Evolutionary conservation across 1,140 invertebrate genomes (phyloP).

Genomic region (Stegodyphus mimosarum): DNA sequence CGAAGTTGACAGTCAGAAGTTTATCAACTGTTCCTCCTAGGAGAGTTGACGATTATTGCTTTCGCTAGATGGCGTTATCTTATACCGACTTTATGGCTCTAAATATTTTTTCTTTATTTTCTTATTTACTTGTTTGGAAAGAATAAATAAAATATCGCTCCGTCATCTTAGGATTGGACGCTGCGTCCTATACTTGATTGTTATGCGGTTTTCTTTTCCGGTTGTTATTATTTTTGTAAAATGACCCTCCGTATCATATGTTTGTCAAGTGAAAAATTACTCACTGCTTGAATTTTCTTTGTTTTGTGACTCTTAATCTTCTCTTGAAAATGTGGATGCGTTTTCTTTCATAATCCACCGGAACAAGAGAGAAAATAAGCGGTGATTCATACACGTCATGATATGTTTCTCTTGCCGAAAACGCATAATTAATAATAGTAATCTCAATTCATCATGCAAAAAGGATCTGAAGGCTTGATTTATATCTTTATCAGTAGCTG

Average conservation of each 20-base stretch:
- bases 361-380: too few species aligned
- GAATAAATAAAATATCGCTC: conserved; percentile 58
- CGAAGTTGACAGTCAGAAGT: conserved; percentile 53
- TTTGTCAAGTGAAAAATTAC: background rate
- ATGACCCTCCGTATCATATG: conserved; percentile 3
- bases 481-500: too few species aligned
- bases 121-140: conserved; percentile 6
- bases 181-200: conserved; percentile 10
- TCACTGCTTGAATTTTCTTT: too few species aligned
- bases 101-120: background rate
- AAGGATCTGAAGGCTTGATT: too few species aligned
- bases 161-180: conserved; percentile 32
- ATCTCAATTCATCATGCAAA: too few species aligned
- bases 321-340: too few species aligned
- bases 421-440: too few species aligned
- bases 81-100: conserved; percentile 17
- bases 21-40: conserved; percentile 37
- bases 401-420: too few species aligned
- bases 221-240: conserved; percentile 43
- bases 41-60: conserved; percentile 47
- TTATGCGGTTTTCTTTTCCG: conserved; percentile 39
- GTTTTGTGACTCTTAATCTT: too few species aligned
- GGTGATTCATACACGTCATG: too few species aligned
- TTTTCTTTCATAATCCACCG: too few species aligned
- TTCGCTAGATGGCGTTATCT: conserved; percentile 40